Base-by-base conservation (phyloP, 2,888 invertebrate species). In the Strigamia maritima region DNA sequence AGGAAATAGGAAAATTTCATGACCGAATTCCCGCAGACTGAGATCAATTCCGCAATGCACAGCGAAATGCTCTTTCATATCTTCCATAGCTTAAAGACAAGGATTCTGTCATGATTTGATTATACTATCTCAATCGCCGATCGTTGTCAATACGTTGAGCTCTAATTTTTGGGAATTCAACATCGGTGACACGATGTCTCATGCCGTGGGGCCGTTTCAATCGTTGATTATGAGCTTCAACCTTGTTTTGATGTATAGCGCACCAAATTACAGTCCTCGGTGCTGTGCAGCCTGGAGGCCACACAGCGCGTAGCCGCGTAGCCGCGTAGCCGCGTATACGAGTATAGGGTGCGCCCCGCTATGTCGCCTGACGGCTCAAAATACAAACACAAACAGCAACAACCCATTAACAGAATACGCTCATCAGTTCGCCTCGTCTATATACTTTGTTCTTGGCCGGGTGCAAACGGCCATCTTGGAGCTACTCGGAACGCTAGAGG, bases 241-340 rank as follows among this genome's bases (percentile, higher is more conserved):
- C 60, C 44, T 60, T 60, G 60, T 60, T 60, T 60, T 60, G 60
- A 60, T 60, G 60, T 60, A 60, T 60, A 60, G 60, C 60, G 19
- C 60, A 19, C 8, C 60, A 60, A 60, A 60, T 60, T 60, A 60
- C 60, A 60, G 60, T 60, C 60, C 60, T 60, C 60, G 60, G 22
- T 60, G 60, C 22, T 60, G 60, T 10, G n/a, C 60, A 16, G 60
- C 60, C 60, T 60, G 60, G 22, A 60, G 60, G 60, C 60, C 60
- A 60, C 60, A 60, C 60, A 60, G 60, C 19, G 8, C 10, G 22
- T 19, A 60, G 8, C n/a, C n/a, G n/a, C n/a, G n/a, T n/a, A n/a
- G n/a, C n/a, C n/a, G n/a, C n/a, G n/a, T n/a, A n/a, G n/a, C n/a
- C n/a, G n/a, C n/a, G n/a, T n/a, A n/a, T n/a, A n/a, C n/a, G n/a